Conservation (phyloP, 2,888 invertebrate species). For the Epinotia demarniana region DNA sequence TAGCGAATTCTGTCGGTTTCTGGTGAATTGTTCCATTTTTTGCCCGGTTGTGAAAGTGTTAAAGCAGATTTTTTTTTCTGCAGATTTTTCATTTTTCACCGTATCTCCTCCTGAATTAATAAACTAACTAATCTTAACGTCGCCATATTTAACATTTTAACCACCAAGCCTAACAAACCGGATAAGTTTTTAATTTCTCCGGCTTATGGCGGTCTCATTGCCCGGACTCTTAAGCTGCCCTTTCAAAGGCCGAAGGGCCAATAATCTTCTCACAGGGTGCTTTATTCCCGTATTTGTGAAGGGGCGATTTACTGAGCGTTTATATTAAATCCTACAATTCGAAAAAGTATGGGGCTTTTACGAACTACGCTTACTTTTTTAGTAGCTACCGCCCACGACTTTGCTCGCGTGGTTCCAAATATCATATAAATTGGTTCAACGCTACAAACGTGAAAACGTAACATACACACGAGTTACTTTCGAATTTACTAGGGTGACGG, state of each 20-base stretch:
- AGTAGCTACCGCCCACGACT: no score
- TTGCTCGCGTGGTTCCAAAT: no score
- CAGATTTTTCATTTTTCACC: no score
- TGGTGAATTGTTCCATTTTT: no score
- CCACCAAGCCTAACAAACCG: constrained; percentile 3
- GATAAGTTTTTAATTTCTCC: constrained; percentile 34
- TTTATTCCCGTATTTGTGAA: constrained; percentile 4
- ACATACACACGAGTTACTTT: no score
- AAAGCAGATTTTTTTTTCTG: no score
- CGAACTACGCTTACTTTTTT: not conserved
- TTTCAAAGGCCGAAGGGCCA: constrained; percentile 28
- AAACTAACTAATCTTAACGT: not conserved
- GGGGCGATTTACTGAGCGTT: constrained; percentile 6
- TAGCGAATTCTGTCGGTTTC: no score
- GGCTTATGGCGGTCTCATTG: constrained; percentile 10
- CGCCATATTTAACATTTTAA: not conserved
- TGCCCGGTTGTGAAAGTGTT: no score
- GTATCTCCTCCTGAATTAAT: not conserved
- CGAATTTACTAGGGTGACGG: no score
- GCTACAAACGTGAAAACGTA: no score
- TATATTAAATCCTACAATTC: not conserved
- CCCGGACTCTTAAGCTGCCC: constrained; percentile 33
- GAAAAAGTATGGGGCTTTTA: constrained; percentile 1
- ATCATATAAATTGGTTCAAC: no score
- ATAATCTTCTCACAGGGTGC: constrained; percentile 27